Percentiles rank a stretch among this genome's conserved stretches.
These are phyloP conservation scores for Planiliza haematocheilus DNA, from an alignment of 2,113 vertebrate species.

Conservation along the genomic window DNA sequence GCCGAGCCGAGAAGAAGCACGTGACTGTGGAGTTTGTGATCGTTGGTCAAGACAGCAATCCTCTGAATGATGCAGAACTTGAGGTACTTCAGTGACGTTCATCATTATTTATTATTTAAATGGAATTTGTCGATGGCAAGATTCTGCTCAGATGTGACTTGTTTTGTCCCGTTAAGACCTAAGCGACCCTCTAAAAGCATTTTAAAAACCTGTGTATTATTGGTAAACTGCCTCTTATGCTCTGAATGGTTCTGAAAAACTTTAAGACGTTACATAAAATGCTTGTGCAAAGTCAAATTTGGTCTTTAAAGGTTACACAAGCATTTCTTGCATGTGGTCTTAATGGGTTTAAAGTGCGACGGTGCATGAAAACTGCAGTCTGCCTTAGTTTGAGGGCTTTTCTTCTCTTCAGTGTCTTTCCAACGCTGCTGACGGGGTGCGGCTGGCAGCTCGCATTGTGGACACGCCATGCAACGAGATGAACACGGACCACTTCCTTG, in stretches of 20 bases:
- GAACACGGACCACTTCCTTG: conserved; percentile 94
- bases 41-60: conserved; percentile 88
- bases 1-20: conserved; percentile 88
- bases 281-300: too few relatives aligned
- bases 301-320: too few relatives aligned
- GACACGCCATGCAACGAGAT: conserved; percentile 97
- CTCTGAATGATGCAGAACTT: conserved; percentile 85
- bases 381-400: conserved; percentile 7
- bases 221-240: too few relatives aligned
- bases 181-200: too few relatives aligned
- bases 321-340: too few relatives aligned
- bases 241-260: too few relatives aligned
- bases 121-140: not conserved
- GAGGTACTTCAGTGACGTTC: conserved; percentile 79
- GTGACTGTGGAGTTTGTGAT: conserved; percentile 92
- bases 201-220: too few relatives aligned
- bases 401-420: conserved; percentile 86
- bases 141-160: not conserved
- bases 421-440: conserved; percentile 90
- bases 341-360: not conserved
- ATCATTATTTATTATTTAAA: too few relatives aligned
- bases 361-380: not conserved
- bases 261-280: too few relatives aligned
- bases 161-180: too few relatives aligned
- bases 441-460: conserved; percentile 95